A percentile compares a stretch with the other conserved stretches of the same genome.
These are phyloP conservation scores for Montipora sp. DNA, from an alignment of 64 coral and sea anemone genomes.

Conservation along the genomic window DNA sequence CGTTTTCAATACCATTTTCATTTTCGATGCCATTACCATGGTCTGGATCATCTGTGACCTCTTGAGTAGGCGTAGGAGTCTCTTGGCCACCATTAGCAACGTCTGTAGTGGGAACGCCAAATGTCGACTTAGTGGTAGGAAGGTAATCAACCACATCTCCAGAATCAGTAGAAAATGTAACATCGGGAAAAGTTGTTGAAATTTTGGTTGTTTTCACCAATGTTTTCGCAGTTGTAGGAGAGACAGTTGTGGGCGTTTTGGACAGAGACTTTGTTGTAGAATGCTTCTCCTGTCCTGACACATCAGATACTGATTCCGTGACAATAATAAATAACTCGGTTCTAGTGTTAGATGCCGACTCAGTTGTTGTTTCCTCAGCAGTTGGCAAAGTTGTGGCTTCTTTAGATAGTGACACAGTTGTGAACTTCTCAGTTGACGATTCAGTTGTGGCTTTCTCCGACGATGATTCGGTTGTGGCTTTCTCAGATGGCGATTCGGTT, in stretches of 20 bases:
- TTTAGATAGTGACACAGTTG: not conserved
- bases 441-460: not conserved
- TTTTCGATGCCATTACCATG: not conserved
- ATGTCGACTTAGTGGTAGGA: not conserved
- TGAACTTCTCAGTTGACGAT: not conserved
- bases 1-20: conserved; percentile 21
- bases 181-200: not conserved
- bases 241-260: too few relatives aligned
- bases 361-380: not conserved
- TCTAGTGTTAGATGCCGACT: not conserved
- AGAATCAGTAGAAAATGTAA: not conserved
- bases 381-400: not conserved
- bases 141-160: not conserved
- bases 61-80: not conserved
- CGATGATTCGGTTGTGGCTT: not conserved
- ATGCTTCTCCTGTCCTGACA: not conserved
- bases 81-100: not conserved
- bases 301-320: not conserved
- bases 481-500: not conserved
- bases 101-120: not conserved
- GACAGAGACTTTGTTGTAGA: not conserved
- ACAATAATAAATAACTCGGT: not conserved
- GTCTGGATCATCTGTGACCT: not conserved
- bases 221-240: not conserved
- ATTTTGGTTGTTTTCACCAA: not conserved